These are phyloP conservation scores for Acanthis flammea DNA, from an alignment of 2,797 vertebrate species.

Conservation along the genomic window DNA sequence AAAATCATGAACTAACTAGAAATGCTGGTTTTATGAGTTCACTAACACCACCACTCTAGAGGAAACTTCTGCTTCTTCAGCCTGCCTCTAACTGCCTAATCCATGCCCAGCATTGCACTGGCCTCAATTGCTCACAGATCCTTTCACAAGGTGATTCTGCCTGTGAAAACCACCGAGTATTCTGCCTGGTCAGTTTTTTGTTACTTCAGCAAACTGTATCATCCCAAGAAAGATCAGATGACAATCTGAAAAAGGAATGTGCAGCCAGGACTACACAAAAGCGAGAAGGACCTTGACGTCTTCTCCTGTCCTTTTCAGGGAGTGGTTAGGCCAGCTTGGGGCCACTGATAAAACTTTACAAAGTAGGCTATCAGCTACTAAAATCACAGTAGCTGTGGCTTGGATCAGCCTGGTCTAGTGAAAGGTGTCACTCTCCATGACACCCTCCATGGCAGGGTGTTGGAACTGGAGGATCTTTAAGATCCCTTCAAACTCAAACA, in stretches of 20 bases:
- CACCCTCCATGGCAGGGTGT: background rate
- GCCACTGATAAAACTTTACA: background rate
- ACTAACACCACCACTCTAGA: fast-evolving
- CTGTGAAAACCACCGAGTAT: background rate
- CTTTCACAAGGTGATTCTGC: background rate
- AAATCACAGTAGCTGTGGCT: background rate
- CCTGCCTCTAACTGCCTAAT: background rate
- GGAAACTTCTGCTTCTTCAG: background rate
- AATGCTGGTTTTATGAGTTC: background rate
- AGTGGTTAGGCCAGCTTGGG: background rate
- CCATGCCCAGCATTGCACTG: background rate
- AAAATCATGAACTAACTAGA: background rate
- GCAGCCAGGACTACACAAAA: background rate
- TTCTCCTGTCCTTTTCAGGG: background rate
- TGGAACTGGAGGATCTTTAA: background rate
- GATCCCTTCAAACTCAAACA: background rate
- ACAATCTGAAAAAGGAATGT: background rate
- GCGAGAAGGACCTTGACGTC: background rate
- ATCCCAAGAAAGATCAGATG: background rate
- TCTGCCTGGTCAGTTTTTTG: background rate
- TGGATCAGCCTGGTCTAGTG: background rate
- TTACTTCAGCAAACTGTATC: background rate
- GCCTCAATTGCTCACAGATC: background rate
- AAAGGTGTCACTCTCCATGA: background rate
- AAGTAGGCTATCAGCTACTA: background rate